Evolutionary conservation across 53 echinoderm and acorn worm genomes (phyloP), one percentile per base, ranked within the genome.

Genomic region (Mesocentrotus franciscanus): DNA sequence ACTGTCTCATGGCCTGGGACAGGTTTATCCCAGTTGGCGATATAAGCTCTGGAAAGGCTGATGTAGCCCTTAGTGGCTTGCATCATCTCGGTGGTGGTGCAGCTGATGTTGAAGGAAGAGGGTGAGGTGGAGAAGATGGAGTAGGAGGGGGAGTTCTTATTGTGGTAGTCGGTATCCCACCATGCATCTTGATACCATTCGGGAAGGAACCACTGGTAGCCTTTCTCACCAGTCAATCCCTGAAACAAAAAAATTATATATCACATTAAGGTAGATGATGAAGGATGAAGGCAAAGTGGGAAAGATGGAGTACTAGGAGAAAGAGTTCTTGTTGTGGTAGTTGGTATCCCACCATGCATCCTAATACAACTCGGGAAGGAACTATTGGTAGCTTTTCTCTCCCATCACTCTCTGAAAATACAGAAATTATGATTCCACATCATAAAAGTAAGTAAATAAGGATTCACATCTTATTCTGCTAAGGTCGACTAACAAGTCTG

Each of bases 91-190:
- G 92, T 87, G 1, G 97, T 97, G 61, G 95, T 78, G 62, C 98
- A 98, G 95, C 96, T 92, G n/a, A 98, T 96, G 33, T 89, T 95
- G 85, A 34, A 57, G 56, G 89, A 95, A n/a, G 94, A 60, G 42
- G 59, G 96, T 34, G 66, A 94, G 81, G 94, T 76, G 94, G 78
- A 81, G 60, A 93, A 79, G 94, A 94, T 61, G 85, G 85, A 70
- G 55, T 68, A 87, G 64, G 95, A 68, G 56, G 95, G 42, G 13
- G 95, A 62, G 30, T 61, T 20, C 87, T 96, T 79, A 89, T 98
- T 98, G 93, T 96, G 97, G 71, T 90, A 96, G 92, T 98, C 97
- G 17, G 97, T 96, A 62, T 98, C 97, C 98, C 98, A 98, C 98
- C 98, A 98, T 20, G 79, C 92, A 68, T 96, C 90, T 16, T 95